Percentiles rank a stretch among this genome's conserved stretches.
Evolutionary conservation across 1,140 invertebrate genomes (phyloP).

Genomic region (Campodea augens): DNA sequence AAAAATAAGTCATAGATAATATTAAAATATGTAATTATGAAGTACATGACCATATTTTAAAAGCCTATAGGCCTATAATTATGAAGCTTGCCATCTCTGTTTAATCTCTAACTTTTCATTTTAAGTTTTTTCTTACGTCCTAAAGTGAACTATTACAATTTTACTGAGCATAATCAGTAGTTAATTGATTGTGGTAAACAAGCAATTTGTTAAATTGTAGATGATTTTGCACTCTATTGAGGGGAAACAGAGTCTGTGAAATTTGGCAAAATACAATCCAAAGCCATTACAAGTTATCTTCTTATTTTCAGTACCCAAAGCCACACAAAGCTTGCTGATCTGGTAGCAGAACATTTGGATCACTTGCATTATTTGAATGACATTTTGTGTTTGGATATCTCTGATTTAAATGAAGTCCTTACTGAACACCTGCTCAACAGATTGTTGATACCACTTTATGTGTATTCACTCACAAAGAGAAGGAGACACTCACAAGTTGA

Average conservation of each 20-base stretch:
- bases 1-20: too few species aligned
- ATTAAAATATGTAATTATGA: too few species aligned
- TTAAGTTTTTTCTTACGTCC: too few species aligned
- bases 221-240: slow-evolving; percentile 2
- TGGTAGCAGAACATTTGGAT: slow-evolving; percentile 94
- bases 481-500: slow-evolving; percentile 24
- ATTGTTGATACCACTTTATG: slow-evolving; percentile 81
- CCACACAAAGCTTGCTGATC: slow-evolving; percentile 72
- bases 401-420: slow-evolving; percentile 84
- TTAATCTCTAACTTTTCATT: too few species aligned
- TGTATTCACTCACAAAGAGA: slow-evolving; percentile 55
- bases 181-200: too few species aligned
- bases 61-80: too few species aligned
- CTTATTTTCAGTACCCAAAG: slow-evolving; percentile 58
- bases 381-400: slow-evolving; percentile 79
- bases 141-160: too few species aligned
- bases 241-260: background rate
- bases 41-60: too few species aligned
- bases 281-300: background rate
- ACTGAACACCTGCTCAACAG: slow-evolving; percentile 87
- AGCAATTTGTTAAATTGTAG: too few species aligned
- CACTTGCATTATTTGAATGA: slow-evolving; percentile 97
- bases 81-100: too few species aligned
- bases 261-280: too few species aligned
- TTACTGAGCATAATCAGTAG: too few species aligned